Conservation (phyloP, 2,797 vertebrate genomes). For the Calcarius lapponicus region DNA sequence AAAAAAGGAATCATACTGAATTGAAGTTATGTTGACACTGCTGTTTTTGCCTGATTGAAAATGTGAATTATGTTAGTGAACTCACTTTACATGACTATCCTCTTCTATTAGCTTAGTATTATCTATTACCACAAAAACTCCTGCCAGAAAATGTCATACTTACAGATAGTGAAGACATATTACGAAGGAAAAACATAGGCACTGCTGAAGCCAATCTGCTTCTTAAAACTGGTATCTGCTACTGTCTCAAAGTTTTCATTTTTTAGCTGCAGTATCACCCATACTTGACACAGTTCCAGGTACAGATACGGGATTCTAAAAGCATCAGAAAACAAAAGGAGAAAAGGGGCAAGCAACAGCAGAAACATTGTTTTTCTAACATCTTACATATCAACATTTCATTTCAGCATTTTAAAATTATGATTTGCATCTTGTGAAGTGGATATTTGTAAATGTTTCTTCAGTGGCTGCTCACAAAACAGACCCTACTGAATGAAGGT, state of each 20-base stretch:
- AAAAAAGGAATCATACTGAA: background rate
- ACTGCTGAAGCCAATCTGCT: background rate
- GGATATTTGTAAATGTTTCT: background rate
- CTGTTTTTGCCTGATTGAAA: conserved; percentile 3
- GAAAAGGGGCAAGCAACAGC: background rate
- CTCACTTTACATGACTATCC: background rate
- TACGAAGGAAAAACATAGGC: background rate
- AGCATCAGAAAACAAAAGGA: background rate
- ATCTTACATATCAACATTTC: background rate
- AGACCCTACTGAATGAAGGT: background rate
- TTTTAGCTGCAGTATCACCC: background rate
- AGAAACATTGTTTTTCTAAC: background rate
- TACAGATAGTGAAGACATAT: background rate
- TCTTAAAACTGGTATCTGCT: background rate
- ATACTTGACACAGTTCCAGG: background rate
- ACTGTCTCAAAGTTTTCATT: background rate
- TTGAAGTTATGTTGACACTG: background rate
- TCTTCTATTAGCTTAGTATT: conserved; percentile 6
- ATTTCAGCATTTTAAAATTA: background rate
- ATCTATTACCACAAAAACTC: background rate
- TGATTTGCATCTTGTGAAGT: background rate
- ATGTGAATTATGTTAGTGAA: conserved; percentile 4
- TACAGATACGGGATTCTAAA: background rate
- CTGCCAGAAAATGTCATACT: background rate
- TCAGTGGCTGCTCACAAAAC: background rate